Conservation (phyloP, 1,140 invertebrate genomes). For the Scaptomyza pallida region DNA sequence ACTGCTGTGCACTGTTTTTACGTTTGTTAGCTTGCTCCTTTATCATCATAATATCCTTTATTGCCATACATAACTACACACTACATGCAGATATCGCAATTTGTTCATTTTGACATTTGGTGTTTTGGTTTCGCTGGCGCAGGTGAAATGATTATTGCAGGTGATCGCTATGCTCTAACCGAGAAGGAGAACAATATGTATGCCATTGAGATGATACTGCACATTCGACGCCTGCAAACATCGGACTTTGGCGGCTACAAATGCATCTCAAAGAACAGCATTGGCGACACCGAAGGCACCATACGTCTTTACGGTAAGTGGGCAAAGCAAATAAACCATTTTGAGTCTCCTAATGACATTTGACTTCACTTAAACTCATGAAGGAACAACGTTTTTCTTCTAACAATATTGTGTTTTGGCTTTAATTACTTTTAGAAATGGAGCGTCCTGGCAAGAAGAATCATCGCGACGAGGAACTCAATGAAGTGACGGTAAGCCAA, state of each 20-base stretch:
- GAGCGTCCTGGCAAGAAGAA: slow-evolving; percentile 76
- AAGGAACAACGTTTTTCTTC: no score
- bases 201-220: slow-evolving; percentile 91
- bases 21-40: neutral
- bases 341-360: neutral
- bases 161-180: slow-evolving; percentile 91
- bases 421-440: slow-evolving; percentile 59
- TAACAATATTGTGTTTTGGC: neutral
- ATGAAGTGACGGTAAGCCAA: slow-evolving; percentile 76
- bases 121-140: slow-evolving; percentile 44
- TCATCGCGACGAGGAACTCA: slow-evolving; percentile 66
- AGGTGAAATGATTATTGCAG: slow-evolving; percentile 94
- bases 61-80: no score
- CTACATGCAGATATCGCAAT: neutral
- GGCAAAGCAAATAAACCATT: neutral
- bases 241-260: slow-evolving; percentile 95
- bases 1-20: neutral
- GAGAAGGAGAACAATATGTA: slow-evolving; percentile 90
- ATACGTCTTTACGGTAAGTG: slow-evolving; percentile 93
- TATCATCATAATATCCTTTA: neutral
- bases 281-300: slow-evolving; percentile 94
- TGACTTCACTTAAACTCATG: no score
- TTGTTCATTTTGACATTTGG: slow-evolving; percentile 25
- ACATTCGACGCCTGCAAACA: slow-evolving; percentile 90
- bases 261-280: slow-evolving; percentile 96